Percentiles rank a stretch among this genome's conserved stretches.
Evolutionary conservation across 2,113 vertebrate genomes (phyloP).

Genomic region (Apodemus speciosus): DNA sequence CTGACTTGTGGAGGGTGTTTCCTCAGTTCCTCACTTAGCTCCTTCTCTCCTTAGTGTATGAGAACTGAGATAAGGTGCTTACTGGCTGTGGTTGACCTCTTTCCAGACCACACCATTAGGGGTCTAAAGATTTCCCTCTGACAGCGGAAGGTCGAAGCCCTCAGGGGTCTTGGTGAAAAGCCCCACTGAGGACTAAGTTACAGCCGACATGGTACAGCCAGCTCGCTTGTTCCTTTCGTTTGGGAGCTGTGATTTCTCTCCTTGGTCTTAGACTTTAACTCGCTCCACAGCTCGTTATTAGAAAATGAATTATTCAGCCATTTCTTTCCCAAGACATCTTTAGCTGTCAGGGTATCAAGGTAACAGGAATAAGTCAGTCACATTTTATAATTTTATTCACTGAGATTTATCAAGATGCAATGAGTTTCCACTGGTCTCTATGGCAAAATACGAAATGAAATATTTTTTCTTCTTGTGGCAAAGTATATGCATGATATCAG

Average conservation of each 20-base stretch:
- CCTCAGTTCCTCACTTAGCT: background rate
- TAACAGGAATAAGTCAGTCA: constrained; percentile 44
- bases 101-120: background rate
- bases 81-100: background rate
- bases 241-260: constrained; percentile 11
- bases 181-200: background rate
- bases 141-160: background rate
- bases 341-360: background rate
- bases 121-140: background rate
- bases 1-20: background rate
- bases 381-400: constrained; percentile 50
- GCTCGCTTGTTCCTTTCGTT: constrained; percentile 6
- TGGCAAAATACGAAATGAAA: constrained; percentile 38
- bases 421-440: constrained; percentile 23
- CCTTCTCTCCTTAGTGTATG: background rate
- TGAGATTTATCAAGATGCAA: constrained; percentile 41
- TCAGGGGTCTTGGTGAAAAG: background rate
- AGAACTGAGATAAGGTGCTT: background rate
- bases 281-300: background rate
- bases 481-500: constrained; percentile 20
- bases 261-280: constrained; percentile 20
- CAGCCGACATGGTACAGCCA: background rate
- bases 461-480: background rate
- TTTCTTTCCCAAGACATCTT: constrained; percentile 21
- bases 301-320: constrained; percentile 24